Percentiles rank a stretch among this genome's conserved stretches.
These are phyloP conservation scores for Sparidentex hasta DNA, from an alignment of 2,797 vertebrate genomes.

Conservation along the genomic window DNA sequence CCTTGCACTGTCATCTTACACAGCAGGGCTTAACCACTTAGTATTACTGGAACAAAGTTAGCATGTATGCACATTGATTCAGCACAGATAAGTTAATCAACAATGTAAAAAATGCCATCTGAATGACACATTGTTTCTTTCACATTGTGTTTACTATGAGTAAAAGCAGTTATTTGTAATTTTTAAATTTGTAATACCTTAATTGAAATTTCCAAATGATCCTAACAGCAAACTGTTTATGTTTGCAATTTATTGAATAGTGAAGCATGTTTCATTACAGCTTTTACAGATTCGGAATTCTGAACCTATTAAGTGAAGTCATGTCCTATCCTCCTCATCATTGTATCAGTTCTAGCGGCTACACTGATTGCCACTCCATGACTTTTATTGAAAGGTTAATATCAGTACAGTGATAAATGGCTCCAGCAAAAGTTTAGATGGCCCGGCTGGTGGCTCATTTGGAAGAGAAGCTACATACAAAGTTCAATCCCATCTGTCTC, in stretches of 20 bases:
- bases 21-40: no score
- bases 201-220: background rate
- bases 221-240: background rate
- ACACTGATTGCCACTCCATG: conserved; percentile 18
- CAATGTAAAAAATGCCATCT: background rate
- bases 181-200: background rate
- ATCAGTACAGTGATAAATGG: conserved; percentile 49
- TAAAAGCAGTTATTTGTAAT: background rate
- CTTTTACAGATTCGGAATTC: conserved; percentile 34
- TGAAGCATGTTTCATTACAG: conserved; percentile 16
- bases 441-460: conserved; percentile 34
- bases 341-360: conserved; percentile 19
- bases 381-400: conserved; percentile 46
- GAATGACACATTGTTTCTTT: background rate
- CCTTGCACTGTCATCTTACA: no score
- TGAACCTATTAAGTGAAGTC: conserved; percentile 12
- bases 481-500: conserved; percentile 69
- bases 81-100: background rate
- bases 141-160: background rate
- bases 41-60: no score
- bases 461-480: conserved; percentile 50
- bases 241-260: conserved; percentile 25
- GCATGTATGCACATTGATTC: no score
- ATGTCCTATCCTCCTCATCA: background rate
- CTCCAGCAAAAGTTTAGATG: conserved; percentile 17